These are phyloP conservation scores for Lasioglossum figueresi DNA, from an alignment of 2,888 invertebrate species.

Conservation along the genomic window DNA sequence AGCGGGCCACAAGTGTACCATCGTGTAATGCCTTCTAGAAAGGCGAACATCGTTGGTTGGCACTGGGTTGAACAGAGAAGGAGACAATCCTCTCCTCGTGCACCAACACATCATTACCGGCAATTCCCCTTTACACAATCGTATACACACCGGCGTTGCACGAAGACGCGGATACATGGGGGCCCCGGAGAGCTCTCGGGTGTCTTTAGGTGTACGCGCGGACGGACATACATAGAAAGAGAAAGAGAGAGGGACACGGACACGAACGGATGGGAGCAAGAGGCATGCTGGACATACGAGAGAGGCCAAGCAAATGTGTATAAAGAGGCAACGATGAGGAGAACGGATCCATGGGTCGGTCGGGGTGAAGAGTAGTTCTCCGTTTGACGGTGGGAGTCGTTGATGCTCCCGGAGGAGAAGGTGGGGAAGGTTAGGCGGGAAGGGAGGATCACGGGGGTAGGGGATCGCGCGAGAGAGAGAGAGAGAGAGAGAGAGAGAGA, in stretches of 20 bases:
- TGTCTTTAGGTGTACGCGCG: neutral
- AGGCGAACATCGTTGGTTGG: constrained; percentile 63
- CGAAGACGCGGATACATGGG: neutral
- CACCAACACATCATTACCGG: neutral
- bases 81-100: constrained; percentile 5
- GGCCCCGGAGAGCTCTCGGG: neutral
- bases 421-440: constrained; percentile 21
- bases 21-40: constrained; percentile 78
- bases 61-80: constrained; percentile 27
- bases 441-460: constrained; percentile 27
- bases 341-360: constrained; percentile 49
- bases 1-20: constrained; percentile 75
- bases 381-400: constrained; percentile 52
- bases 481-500: constrained; percentile 13
- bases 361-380: constrained; percentile 54
- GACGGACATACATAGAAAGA: neutral
- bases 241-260: neutral
- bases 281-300: constrained; percentile 43
- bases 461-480: constrained; percentile 17
- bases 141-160: neutral
- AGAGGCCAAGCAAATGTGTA: constrained; percentile 47
- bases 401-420: constrained; percentile 47
- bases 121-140: constrained; percentile 42
- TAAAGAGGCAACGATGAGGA: constrained; percentile 45
- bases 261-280: constrained; percentile 4